These are phyloP conservation scores for Grammomys dolichurus DNA, from an alignment of 2,113 vertebrate species.

Conservation along the genomic window DNA sequence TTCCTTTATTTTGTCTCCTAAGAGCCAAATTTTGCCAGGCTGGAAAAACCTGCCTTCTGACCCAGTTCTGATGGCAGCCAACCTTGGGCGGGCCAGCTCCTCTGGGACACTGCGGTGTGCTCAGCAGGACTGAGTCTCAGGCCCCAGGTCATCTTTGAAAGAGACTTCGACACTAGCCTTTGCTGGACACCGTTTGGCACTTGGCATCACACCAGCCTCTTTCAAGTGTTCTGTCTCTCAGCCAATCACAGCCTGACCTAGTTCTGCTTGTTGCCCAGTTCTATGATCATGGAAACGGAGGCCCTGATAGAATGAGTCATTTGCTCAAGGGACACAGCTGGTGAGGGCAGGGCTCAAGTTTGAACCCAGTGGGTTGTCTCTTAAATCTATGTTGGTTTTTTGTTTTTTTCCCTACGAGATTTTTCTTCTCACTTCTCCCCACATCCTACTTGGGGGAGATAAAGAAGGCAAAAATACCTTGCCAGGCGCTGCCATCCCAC, in stretches of 20 bases:
- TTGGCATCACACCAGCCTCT: fast-evolving
- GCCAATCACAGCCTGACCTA: neutral
- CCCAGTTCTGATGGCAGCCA: constrained; percentile 45
- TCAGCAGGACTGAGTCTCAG: fast-evolving
- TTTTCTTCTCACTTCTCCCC: neutral
- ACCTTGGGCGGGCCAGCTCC: neutral
- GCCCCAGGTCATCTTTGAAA: neutral
- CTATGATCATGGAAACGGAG: neutral
- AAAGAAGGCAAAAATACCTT: neutral
- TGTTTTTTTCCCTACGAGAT: too few relatives aligned
- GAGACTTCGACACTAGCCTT: fast-evolving
- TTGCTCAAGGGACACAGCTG: neutral
- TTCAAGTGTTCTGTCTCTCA: neutral
- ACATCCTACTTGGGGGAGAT: fast-evolving
- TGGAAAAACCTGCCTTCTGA: constrained; percentile 79
- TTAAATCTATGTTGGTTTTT: neutral
- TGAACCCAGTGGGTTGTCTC: neutral
- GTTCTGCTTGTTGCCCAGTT: neutral
- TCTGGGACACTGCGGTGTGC: neutral
- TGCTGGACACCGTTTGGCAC: neutral
- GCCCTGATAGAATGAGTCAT: neutral
- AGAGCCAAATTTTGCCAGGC: constrained; percentile 60
- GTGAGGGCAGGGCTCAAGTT: neutral
- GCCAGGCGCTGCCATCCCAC: neutral
- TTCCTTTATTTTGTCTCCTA: neutral